Evolutionary conservation across 2,888 invertebrate species (phyloP).

Genomic region (Xylota segnis): DNA sequence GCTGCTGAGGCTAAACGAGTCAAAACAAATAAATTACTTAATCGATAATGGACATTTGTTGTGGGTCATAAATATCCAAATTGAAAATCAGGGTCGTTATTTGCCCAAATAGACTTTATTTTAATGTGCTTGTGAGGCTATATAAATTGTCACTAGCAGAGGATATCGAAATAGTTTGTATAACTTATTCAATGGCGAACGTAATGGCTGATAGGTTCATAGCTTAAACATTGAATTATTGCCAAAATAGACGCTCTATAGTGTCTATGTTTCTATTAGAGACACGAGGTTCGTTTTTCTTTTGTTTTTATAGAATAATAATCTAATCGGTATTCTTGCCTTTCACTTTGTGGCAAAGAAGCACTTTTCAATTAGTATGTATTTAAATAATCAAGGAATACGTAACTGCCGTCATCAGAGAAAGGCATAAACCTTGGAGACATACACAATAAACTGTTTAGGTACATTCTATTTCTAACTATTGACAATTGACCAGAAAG

Average conservation of each 20-base stretch:
- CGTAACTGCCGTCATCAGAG: no score
- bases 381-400: no score
- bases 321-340: no score
- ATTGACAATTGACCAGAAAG: no score
- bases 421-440: no score
- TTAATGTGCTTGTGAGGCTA: slow-evolving; percentile 43
- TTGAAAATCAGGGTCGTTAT: slow-evolving; percentile 61
- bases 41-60: slow-evolving; percentile 73
- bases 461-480: no score
- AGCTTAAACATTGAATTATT: slow-evolving; percentile 21
- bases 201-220: slow-evolving; percentile 10
- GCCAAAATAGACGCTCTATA: slow-evolving; percentile 16
- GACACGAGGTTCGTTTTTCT: background rate
- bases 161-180: slow-evolving; percentile 41
- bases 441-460: no score
- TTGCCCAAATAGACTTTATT: slow-evolving; percentile 55
- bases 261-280: slow-evolving; percentile 6
- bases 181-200: slow-evolving; percentile 17
- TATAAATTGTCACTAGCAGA: slow-evolving; percentile 45
- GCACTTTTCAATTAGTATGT: no score
- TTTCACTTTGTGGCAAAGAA: no score
- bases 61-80: slow-evolving; percentile 69
- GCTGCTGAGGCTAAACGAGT: slow-evolving; percentile 27
- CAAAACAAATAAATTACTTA: slow-evolving; percentile 71
- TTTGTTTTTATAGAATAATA: background rate